Conservation (phyloP, 2,888 invertebrate genomes). For the Caenorhabditis uteleia region DNA sequence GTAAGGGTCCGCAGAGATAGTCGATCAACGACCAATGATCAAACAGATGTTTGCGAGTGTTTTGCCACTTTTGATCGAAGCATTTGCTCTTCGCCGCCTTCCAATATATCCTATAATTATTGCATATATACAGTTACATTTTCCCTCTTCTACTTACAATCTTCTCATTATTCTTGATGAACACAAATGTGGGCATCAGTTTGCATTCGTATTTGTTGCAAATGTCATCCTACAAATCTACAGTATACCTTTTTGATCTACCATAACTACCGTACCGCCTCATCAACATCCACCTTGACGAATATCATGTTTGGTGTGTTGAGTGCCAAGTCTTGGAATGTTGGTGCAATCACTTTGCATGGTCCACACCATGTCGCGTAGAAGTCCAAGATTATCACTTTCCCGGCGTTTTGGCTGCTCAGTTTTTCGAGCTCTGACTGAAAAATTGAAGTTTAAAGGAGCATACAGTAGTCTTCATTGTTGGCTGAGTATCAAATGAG, state of each 20-base stretch:
- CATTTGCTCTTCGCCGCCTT: conserved; percentile 63
- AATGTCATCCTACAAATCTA: conserved; percentile 51
- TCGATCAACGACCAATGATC: too few species aligned
- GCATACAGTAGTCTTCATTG: too few species aligned
- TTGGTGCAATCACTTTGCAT: conserved; percentile 57
- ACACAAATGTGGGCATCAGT: conserved; percentile 68
- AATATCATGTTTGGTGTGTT: conserved; percentile 47
- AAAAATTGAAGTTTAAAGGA: too few species aligned
- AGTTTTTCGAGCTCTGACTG: conserved; percentile 17
- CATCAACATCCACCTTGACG: conserved; percentile 60
- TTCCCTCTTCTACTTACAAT: conserved; percentile 45
- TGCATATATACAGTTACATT: not conserved
- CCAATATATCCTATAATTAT: conserved; percentile 51
- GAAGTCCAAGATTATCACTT: conserved; percentile 58
- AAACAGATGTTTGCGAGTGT: too few species aligned
- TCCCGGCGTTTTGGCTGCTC: conserved; percentile 34
- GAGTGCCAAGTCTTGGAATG: conserved; percentile 45
- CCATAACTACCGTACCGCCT: conserved; percentile 36
- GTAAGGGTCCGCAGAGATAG: not conserved
- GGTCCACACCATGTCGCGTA: conserved; percentile 64
- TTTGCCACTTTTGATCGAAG: conserved; percentile 16
- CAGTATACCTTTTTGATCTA: too few species aligned
- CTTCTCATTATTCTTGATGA: conserved; percentile 61
- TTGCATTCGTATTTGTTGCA: conserved; percentile 58
- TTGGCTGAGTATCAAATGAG: too few species aligned